Evolutionary conservation across 2,113 vertebrate genomes (phyloP).

Genomic region (Syrmaticus mikado): DNA sequence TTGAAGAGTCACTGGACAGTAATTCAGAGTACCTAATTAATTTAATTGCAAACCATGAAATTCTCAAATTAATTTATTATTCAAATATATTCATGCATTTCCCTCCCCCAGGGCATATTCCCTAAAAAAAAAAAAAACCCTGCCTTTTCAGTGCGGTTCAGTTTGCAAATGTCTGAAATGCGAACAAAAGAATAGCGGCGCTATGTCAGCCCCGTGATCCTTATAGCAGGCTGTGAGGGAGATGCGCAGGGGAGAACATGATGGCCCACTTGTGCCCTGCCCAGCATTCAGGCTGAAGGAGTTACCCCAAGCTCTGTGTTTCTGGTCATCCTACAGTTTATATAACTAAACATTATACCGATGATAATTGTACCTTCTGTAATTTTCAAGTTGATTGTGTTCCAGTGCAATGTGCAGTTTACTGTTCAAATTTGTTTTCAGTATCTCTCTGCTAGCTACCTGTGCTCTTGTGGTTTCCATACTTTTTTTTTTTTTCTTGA

Average conservation of each 20-base stretch:
- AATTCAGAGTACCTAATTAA: slow-evolving; percentile 48
- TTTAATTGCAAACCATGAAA: slow-evolving; percentile 45
- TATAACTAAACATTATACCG: neutral
- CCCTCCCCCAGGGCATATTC: neutral
- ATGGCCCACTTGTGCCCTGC: neutral
- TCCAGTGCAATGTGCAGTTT: neutral
- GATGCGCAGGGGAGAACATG: neutral
- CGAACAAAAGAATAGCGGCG: neutral
- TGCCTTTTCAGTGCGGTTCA: neutral
- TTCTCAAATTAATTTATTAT: slow-evolving; percentile 58
- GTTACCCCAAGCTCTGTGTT: neutral
- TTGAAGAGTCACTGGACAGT: slow-evolving; percentile 31
- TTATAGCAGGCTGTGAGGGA: neutral
- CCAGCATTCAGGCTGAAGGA: neutral
- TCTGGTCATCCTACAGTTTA: neutral
- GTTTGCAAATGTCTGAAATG: slow-evolving; percentile 18
- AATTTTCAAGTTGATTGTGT: neutral
- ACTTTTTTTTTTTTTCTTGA: neutral
- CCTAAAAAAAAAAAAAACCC: neutral
- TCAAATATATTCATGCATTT: slow-evolving; percentile 62
- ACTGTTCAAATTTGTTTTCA: neutral
- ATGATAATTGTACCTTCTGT: neutral
- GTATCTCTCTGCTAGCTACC: neutral
- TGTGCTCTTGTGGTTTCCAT: neutral
- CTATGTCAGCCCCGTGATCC: neutral